Evolutionary conservation across 1,140 invertebrate genomes (phyloP).

Genomic region (Bilobella aurantiaca): DNA sequence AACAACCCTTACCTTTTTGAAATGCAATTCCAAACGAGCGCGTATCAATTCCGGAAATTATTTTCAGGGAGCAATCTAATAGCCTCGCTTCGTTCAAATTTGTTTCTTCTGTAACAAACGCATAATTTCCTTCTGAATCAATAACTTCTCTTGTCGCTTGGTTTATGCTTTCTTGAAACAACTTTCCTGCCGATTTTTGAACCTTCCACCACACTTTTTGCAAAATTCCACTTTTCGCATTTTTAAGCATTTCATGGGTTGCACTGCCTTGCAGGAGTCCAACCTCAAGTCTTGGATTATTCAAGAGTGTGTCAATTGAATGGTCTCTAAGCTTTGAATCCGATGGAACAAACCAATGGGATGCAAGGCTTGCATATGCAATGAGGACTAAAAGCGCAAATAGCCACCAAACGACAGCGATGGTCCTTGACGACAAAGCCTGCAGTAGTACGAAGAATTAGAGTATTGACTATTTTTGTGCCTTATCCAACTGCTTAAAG

Average conservation of each 20-base stretch:
- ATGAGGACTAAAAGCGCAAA: slow-evolving; percentile 31
- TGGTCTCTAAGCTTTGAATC: not conserved
- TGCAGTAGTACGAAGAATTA: not conserved
- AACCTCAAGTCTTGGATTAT: slow-evolving; percentile 27
- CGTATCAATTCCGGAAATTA: slow-evolving; percentile 20
- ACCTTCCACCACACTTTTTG: slow-evolving; percentile 33
- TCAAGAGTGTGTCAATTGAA: slow-evolving; percentile 22
- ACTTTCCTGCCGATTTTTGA: slow-evolving; percentile 14
- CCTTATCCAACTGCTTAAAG: no score
- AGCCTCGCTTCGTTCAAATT: slow-evolving; percentile 26
- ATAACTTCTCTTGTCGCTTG: slow-evolving; percentile 22
- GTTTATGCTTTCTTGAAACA: not conserved
- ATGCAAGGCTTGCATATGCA: slow-evolving; percentile 29
- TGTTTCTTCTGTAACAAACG: slow-evolving; percentile 28
- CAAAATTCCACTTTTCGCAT: slow-evolving; percentile 27
- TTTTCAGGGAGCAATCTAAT: slow-evolving; percentile 23
- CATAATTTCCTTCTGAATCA: slow-evolving; percentile 23
- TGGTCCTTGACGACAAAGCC: slow-evolving; percentile 28
- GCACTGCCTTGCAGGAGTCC: slow-evolving; percentile 28
- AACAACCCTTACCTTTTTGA: slow-evolving; percentile 29
- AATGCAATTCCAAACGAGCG: slow-evolving; percentile 27
- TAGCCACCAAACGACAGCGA: slow-evolving; percentile 34
- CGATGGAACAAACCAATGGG: slow-evolving; percentile 32
- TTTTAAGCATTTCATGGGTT: slow-evolving; percentile 25
- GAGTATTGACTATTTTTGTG: not conserved